phyloP scores from a whole-genome alignment of 1,140 invertebrate genomes.

The Brachionus sp. region DNA sequence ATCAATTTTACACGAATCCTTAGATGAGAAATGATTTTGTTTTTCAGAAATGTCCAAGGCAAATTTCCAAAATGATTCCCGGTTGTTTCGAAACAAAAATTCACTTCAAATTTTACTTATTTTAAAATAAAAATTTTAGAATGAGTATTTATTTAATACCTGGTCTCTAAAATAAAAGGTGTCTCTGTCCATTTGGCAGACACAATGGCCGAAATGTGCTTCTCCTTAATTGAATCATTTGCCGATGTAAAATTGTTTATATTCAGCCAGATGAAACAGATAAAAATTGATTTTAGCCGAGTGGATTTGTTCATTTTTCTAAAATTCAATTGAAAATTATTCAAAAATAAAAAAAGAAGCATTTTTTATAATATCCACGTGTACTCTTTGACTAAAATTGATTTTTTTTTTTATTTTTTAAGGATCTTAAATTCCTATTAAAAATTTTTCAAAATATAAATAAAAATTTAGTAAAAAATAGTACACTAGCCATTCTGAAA shows the following conservation, averaged over 20 bases:
- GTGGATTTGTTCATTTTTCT: not conserved
- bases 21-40: not conserved
- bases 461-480: not conserved
- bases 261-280: not conserved
- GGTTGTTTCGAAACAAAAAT: constrained; percentile 12
- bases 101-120: constrained; percentile 12
- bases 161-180: constrained; percentile 17
- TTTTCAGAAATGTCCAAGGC: not conserved
- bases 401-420: not conserved
- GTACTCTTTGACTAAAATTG: not conserved
- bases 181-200: constrained; percentile 37
- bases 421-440: not conserved
- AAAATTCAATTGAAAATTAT: not conserved
- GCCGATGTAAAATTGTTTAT: not conserved
- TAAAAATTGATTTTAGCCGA: not conserved
- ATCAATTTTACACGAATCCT: not conserved
- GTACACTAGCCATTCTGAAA: not conserved
- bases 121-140: not conserved
- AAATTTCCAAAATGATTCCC: constrained; percentile 23
- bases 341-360: not conserved
- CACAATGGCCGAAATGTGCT: constrained; percentile 23
- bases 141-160: not conserved
- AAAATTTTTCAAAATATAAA: not conserved
- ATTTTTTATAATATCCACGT: not conserved
- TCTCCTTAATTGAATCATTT: constrained; percentile 10